These are phyloP conservation scores for Lithophane semibrunnea DNA, from an alignment of 2,888 invertebrate genomes.

Conservation along the genomic window DNA sequence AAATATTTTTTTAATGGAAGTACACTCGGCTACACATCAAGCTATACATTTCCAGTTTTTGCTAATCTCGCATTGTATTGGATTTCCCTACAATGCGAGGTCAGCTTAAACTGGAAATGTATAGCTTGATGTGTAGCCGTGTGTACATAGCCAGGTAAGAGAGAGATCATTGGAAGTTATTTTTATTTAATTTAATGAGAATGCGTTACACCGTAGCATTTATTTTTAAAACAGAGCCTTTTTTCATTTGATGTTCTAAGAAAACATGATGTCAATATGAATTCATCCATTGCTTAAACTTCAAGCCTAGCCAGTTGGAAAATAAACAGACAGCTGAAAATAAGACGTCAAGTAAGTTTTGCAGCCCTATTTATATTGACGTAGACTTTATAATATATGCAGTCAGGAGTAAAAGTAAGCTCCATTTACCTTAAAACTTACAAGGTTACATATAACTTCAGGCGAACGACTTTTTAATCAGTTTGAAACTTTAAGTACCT, in stretches of 20 bases:
- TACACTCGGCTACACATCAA: no score
- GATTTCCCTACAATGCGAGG: no score
- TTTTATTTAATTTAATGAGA: not conserved
- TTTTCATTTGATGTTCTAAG: not conserved
- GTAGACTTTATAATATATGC: slow-evolving; percentile 23
- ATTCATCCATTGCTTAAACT: not conserved
- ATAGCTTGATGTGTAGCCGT: no score
- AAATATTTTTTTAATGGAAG: no score
- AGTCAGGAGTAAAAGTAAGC: slow-evolving; percentile 18
- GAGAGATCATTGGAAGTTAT: not conserved
- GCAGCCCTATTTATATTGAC: slow-evolving; percentile 4
- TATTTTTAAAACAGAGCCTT: not conserved
- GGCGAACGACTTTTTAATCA: slow-evolving; percentile 25
- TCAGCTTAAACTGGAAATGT: no score
- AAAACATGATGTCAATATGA: not conserved
- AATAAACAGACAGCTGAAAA: not conserved
- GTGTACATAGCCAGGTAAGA: not conserved
- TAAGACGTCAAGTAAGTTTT: slow-evolving; percentile 18
- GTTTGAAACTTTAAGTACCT: slow-evolving; percentile 24
- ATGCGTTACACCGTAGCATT: no score
- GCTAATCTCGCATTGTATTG: no score
- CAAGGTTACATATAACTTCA: slow-evolving; percentile 13
- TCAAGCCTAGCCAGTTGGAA: not conserved
- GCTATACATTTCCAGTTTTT: no score
- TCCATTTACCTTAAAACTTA: slow-evolving; percentile 24